These are phyloP conservation scores for Aplodontia rufa DNA, from an alignment of 2,113 vertebrate genomes.

Conservation along the genomic window DNA sequence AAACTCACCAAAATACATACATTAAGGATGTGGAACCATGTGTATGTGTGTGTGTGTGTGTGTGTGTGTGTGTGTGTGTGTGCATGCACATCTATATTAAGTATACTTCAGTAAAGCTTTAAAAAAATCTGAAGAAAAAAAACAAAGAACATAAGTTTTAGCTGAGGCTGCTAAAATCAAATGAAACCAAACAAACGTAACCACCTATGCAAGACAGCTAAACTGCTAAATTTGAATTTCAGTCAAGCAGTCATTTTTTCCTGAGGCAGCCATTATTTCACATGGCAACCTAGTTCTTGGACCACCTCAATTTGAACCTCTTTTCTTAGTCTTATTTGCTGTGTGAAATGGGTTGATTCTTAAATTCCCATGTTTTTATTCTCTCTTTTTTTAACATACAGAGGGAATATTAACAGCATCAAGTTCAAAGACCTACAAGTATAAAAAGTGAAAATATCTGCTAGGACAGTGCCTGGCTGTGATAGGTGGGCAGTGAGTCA, in stretches of 20 bases:
- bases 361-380: not conserved
- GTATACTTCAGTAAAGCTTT: not conserved
- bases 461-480: not conserved
- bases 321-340: not conserved
- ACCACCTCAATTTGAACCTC: not conserved
- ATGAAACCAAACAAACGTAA: not conserved
- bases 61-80: no score
- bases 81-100: no score
- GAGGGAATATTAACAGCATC: not conserved
- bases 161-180: not conserved
- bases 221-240: not conserved
- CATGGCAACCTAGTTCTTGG: not conserved
- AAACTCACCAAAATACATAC: not conserved
- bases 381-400: not conserved
- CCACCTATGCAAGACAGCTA: no score
- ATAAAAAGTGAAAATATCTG: not conserved
- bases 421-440: not conserved
- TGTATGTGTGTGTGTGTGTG: not conserved
- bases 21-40: not conserved
- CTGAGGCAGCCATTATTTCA: not conserved
- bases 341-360: not conserved
- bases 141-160: not conserved
- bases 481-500: not conserved
- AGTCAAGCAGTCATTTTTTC: not conserved
- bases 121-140: not conserved